Conservation (phyloP, 2,113 vertebrate genomes). For the Cyanoliseus patagonus region DNA sequence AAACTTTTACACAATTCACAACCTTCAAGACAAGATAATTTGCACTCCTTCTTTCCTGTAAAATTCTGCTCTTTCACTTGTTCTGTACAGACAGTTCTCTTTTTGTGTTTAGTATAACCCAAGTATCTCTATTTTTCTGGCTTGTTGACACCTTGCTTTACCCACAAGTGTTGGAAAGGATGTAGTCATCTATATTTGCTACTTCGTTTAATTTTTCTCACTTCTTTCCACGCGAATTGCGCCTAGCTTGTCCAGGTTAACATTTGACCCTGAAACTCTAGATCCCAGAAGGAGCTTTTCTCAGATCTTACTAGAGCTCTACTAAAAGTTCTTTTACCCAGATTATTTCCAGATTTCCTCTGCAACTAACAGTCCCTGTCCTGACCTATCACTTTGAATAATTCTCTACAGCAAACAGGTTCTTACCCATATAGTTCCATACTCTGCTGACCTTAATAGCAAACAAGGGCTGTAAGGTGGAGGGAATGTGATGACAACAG, state of each 20-base stretch:
- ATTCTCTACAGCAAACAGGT: not conserved
- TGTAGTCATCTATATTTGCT: not conserved
- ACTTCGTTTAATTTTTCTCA: not conserved
- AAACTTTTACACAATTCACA: not conserved
- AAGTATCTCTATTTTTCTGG: not conserved
- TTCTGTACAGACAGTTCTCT: not conserved
- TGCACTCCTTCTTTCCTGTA: not conserved
- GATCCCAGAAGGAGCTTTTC: not conserved
- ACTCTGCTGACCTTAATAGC: not conserved
- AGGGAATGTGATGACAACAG: not conserved
- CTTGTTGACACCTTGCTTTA: not conserved
- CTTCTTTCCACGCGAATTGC: not conserved
- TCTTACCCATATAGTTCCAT: not conserved
- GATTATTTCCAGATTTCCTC: not conserved
- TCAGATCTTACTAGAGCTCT: not conserved
- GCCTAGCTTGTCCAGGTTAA: not conserved
- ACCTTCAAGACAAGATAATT: not conserved
- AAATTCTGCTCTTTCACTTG: not conserved
- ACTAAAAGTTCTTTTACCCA: not conserved
- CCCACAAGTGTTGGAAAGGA: not conserved
- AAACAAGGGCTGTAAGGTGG: not conserved
- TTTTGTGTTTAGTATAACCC: not conserved
- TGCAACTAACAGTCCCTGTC: not conserved
- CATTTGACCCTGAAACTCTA: not conserved
- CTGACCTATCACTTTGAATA: not conserved